phyloP scores from a whole-genome alignment of 2,113 vertebrate genomes.

The Haliaeetus leucogaster region DNA sequence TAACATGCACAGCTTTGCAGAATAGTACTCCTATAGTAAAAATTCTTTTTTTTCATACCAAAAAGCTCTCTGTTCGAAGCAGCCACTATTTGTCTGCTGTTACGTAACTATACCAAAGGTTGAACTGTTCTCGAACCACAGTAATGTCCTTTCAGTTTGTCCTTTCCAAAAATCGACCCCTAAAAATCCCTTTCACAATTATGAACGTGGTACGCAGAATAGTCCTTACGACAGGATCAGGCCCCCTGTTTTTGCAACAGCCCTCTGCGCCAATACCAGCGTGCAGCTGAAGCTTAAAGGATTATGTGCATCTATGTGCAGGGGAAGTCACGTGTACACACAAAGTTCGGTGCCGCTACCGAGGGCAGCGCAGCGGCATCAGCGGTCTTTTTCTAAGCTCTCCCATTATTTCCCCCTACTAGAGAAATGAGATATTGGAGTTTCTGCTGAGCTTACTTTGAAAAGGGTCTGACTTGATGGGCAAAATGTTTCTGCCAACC shows the following conservation, averaged over 20 bases:
- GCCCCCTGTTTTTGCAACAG: neutral
- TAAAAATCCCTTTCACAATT: neutral
- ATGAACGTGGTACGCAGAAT: fast-evolving
- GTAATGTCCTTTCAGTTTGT: neutral
- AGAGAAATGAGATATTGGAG: neutral
- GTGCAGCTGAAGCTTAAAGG: slow-evolving; percentile 8
- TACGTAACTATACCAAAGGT: neutral
- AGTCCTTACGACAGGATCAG: neutral
- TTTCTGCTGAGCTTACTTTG: neutral
- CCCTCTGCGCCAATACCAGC: neutral
- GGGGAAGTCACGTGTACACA: slow-evolving; percentile 57
- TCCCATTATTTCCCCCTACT: neutral
- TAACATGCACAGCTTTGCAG: neutral
- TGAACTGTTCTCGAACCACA: neutral
- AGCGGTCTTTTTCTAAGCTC: neutral
- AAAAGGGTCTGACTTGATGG: neutral
- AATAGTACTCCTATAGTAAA: neutral
- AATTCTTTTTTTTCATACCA: fast-evolving
- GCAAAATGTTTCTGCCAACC: slow-evolving; percentile 18
- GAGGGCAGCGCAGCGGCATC: neutral
- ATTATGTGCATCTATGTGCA: neutral
- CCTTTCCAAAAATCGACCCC: neutral
- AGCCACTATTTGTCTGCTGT: neutral
- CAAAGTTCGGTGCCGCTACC: neutral
- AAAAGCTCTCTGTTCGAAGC: neutral